Base-by-base conservation (phyloP, 2,113 vertebrate species). In the Epinephelus fuscoguttatus region DNA sequence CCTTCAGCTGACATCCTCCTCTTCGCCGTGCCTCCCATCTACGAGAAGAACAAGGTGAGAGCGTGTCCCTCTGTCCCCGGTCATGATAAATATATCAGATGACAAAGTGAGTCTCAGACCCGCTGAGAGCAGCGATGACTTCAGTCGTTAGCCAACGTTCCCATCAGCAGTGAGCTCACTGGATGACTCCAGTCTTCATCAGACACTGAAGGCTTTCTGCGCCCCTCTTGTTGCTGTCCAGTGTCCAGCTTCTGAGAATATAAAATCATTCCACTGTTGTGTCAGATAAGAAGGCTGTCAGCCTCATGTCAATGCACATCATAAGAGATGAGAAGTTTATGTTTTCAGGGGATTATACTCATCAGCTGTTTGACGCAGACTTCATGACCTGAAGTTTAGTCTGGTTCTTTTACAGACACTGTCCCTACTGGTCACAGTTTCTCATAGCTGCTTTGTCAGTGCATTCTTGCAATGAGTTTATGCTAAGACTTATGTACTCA, bases 21-120 rank as follows among this genome's bases (percentile, higher is more conserved):
- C 53, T 98, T 98, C 78, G 96, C 95, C 6, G 66, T 97, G 45
- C 97, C 97, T 0, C 91, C 96, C 14, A 30, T 98, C 85, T 98
- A 98, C 79, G 97, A 97, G 94, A 97, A 97, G 90, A 96, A 98
- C 92, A 97, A 98, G 97, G 97, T 98, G 86, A 93, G 95, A 25
- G 42, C 42, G 23, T 15, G 61, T 53, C 53, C 15, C 55, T 37
- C 14, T n/a, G 55, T 61, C 63, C 25, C 18, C 17, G 9, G 17
- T 40, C 33, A 53, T n/a, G 42, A 17, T 27, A 6, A 57, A 11
- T 42, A 0, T 27, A 67, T 67, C 27, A 2, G 19, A 49, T 64
- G 55, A 21, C 11, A 40, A 18, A 33, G 37, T 5, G 19, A 56
- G 63, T 9, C 27, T 45, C 42, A 0, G 64, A 37, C 9, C 1